These are phyloP conservation scores for Ictalurus punctatus DNA, from an alignment of 2,113 vertebrate species.

Conservation along the genomic window DNA sequence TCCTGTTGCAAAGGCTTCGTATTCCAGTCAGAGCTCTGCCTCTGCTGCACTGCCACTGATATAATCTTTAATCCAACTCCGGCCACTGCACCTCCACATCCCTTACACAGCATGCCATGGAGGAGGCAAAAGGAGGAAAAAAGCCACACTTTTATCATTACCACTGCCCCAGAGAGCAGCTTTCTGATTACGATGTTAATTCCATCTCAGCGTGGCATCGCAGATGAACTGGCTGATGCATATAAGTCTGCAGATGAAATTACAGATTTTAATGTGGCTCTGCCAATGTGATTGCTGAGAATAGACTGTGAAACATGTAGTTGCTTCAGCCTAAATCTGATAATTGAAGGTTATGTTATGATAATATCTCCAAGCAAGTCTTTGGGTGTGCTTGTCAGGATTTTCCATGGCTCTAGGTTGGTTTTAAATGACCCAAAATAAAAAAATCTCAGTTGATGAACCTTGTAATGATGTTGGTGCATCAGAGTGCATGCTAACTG, in stretches of 20 bases:
- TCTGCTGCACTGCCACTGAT: conserved; percentile 58
- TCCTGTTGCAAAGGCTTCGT: conserved; percentile 46
- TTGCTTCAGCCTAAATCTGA: background rate
- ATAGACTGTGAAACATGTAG: background rate
- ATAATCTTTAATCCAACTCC: conserved; percentile 70
- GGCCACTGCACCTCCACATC: conserved; percentile 58
- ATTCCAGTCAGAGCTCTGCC: conserved; percentile 48
- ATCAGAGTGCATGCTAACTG: background rate
- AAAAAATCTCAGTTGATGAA: background rate
- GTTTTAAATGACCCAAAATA: background rate
- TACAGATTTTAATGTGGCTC: conserved; percentile 12
- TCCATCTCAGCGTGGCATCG: conserved; percentile 9
- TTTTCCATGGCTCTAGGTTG: background rate
- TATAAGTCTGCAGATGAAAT: conserved; percentile 22
- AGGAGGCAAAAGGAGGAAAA: conserved; percentile 37
- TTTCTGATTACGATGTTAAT: conserved; percentile 24
- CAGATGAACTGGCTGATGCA: background rate
- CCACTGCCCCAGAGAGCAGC: conserved; percentile 1
- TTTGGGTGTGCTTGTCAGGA: background rate
- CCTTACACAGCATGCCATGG: conserved; percentile 56
- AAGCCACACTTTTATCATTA: conserved; percentile 26
- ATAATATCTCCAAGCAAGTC: background rate
- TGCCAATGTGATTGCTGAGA: background rate
- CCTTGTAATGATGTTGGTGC: background rate
- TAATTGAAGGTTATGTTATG: background rate